Conservation (phyloP, 2,888 invertebrate species). For the Campoletis raptor region DNA sequence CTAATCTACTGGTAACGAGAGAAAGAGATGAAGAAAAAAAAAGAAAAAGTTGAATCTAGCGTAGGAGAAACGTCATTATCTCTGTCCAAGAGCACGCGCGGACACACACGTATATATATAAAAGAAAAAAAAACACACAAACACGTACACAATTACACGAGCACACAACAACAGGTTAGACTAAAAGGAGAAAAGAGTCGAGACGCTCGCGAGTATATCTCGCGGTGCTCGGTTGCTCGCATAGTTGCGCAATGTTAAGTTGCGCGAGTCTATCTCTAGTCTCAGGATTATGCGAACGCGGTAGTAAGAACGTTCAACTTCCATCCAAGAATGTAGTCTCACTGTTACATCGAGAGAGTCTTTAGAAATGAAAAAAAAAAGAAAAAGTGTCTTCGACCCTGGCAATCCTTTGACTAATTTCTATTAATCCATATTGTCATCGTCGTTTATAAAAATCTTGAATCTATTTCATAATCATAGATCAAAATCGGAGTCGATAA, state of each 20-base stretch:
- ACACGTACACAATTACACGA: not conserved
- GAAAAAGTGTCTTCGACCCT: not conserved
- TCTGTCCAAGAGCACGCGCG: slow-evolving; percentile 43
- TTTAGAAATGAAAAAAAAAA: not conserved
- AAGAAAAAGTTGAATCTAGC: slow-evolving; percentile 37
- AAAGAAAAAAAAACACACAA: not conserved
- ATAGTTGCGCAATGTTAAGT: slow-evolving; percentile 67
- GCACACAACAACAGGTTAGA: slow-evolving; percentile 18
- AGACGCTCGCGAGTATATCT: slow-evolving; percentile 16
- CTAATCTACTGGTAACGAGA: slow-evolving; percentile 48
- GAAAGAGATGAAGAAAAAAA: not conserved
- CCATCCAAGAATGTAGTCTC: slow-evolving; percentile 58
- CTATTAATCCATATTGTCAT: not conserved
- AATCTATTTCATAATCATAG: not conserved
- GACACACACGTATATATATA: slow-evolving; percentile 5
- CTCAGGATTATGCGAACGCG: slow-evolving; percentile 70
- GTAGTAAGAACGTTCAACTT: slow-evolving; percentile 64
- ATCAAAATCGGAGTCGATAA: not conserved
- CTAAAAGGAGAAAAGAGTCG: slow-evolving; percentile 26
- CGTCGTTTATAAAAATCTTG: not conserved
- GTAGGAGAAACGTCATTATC: slow-evolving; percentile 68
- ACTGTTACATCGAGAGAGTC: slow-evolving; percentile 18
- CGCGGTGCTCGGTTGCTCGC: slow-evolving; percentile 17
- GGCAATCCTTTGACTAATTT: not conserved
- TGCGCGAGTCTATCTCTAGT: slow-evolving; percentile 52